Base-by-base conservation (phyloP, 2,797 vertebrate genomes). In the Acanthurus lineatus region DNA sequence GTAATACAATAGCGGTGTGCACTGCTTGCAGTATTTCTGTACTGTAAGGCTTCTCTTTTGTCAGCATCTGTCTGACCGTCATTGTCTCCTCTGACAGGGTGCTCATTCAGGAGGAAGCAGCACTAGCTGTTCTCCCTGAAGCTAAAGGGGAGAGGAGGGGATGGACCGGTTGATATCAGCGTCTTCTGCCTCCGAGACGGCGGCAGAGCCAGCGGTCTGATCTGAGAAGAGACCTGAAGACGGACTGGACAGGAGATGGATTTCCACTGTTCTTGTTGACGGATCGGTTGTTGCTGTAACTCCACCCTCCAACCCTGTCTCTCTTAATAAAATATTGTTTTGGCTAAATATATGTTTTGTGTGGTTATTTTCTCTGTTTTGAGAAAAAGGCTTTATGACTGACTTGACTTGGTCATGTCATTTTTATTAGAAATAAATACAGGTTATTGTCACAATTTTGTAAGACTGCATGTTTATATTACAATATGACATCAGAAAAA, bases 41-140 rank as follows among this genome's bases (percentile, higher is more conserved):
- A 64, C 76, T 35, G 78, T 76, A 65, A 49, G 51, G 59, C 42
- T 68, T 66, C 47, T 73, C 54, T 80, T 80, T 79, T 85, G 85
- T 89, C 67, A 60, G 45, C 79, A 28, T 62, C 58, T 1, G 32
- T 75, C 65, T 89, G 57, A 90, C 75, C 63, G 44, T 81, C 51
- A 38, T 77, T 88, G 64, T 90, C 51, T 83, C 51, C 32, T 73
- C 54, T 67, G 8, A 38, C 92, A 96, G 95, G 95, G 80, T 96
- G 95, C 91, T 96, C 95, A 74, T 95, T 96, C 90, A 94, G 95
- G 89, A 95, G 95, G 91, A 96, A 96, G 95, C 95, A 96, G 92
- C 95, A 96, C 86, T 96, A 95, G 90, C 84, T 87, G 76, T 68
- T 83, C 70, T 90, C 74, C 76, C 70, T 35, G 69, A 79, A 84